Conservation (phyloP, 2,797 vertebrate genomes). For the Okamejei kenojei region DNA sequence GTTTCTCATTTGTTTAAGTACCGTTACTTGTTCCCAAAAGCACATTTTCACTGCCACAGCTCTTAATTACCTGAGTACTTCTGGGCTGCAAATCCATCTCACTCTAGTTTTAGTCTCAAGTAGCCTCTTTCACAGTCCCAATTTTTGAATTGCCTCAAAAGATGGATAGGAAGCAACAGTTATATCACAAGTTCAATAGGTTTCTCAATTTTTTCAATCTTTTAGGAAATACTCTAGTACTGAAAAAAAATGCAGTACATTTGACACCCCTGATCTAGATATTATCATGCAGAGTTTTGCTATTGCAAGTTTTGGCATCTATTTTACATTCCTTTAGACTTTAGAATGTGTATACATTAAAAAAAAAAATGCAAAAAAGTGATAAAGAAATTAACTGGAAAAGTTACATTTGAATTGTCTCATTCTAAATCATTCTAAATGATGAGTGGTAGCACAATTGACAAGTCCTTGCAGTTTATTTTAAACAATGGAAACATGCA, state of each 20-base stretch:
- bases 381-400: not conserved
- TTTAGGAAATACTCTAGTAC: not conserved
- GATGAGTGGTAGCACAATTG: not conserved
- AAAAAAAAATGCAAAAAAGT: not conserved
- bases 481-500: not conserved
- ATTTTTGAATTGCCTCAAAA: too few relatives aligned
- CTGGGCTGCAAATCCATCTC: not conserved
- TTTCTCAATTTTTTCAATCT: not conserved
- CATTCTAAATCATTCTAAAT: not conserved
- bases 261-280: not conserved
- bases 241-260: too few relatives aligned
- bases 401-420: not conserved
- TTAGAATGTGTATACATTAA: not conserved
- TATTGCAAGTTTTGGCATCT: not conserved
- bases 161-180: not conserved
- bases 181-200: not conserved
- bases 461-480: not conserved
- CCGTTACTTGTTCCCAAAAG: too few relatives aligned
- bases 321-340: not conserved
- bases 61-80: not conserved
- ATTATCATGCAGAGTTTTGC: not conserved
- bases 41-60: not conserved
- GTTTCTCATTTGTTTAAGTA: not conserved
- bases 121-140: too few relatives aligned
- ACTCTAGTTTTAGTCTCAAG: not conserved